Base-by-base conservation (phyloP, 1,140 invertebrate genomes). In the Drosophila sturtevanti region DNA sequence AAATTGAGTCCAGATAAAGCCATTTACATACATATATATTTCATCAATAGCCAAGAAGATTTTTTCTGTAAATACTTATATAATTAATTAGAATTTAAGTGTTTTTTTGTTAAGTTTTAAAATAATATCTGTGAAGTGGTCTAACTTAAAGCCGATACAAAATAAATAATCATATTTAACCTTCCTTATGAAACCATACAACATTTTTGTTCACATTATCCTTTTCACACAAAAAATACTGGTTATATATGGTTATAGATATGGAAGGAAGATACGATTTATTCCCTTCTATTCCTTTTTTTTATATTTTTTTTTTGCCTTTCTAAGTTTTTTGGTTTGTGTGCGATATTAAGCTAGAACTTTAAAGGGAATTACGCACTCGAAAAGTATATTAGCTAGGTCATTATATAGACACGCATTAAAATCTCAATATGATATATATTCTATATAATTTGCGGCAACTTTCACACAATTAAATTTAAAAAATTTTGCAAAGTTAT, bases 31-130 rank as follows among this genome's bases (percentile, higher is more conserved):
- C 41, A 48, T 48, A 48, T 41, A 41, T 48, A 56, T 70, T 60
- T 71, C 35, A 44, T 68, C 44, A 34, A 72, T 72, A 72, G 62
- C 60, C 48, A 56, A 56, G 22, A 56, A 44, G 7, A 63, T 72
- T 61, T 65, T 73, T 44, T 72, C 59, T 73, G 64, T 64, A 72
- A 72, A 73, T 58, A 65, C 21, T 37, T 54, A 73, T 44, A 72
- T 58, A 72, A 72, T 73, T 73, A 72, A 73, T 65, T 73, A 73
- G 61, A 72, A 14, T 52, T 56, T 73, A 73, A 73, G 71, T 73
- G 69, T 73, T 73, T 72, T 73, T 73, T 62, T 73, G 71, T 73
- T 73, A 73, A 72, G 71, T 73, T 73, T 73, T 72, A 59, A 73
- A 72, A 73, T 73, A 73, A 72, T 72, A 70, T 72, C 61, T 73